phyloP scores from a whole-genome alignment of 2,888 invertebrate species.

The Ormia ochracea region DNA sequence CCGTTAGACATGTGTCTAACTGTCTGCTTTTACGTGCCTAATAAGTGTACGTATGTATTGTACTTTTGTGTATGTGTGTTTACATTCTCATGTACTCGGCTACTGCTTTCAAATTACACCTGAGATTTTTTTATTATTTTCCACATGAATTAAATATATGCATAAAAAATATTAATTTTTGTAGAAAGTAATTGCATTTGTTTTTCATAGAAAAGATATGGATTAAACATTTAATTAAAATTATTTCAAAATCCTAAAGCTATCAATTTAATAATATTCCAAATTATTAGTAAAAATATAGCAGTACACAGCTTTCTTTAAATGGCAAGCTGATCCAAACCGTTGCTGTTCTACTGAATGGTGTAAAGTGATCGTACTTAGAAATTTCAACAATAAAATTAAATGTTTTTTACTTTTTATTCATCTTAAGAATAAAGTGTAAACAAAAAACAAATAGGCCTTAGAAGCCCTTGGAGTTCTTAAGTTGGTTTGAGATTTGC shows the following conservation, averaged over 20 bases:
- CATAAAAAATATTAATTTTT: slow-evolving; percentile 37
- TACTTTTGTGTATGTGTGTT: neutral
- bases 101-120: slow-evolving; percentile 47
- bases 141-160: slow-evolving; percentile 23
- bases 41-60: neutral
- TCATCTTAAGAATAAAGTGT: too few relatives aligned
- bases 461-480: too few relatives aligned
- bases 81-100: slow-evolving; percentile 1
- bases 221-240: slow-evolving; percentile 2
- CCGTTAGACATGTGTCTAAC: slow-evolving; percentile 54
- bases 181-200: slow-evolving; percentile 28
- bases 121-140: slow-evolving; percentile 52
- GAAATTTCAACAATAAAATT: too few relatives aligned
- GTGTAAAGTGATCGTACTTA: too few relatives aligned
- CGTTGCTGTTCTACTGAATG: too few relatives aligned
- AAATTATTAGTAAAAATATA: neutral
- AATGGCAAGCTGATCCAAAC: too few relatives aligned
- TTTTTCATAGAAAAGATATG: slow-evolving; percentile 3
- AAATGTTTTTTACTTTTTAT: too few relatives aligned
- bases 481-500: too few relatives aligned
- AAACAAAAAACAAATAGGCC: too few relatives aligned
- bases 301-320: too few relatives aligned
- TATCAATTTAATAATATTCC: neutral
- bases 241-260: neutral
- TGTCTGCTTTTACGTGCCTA: neutral